These are phyloP conservation scores for Boulengerochromis microlepis DNA, from an alignment of 2,113 vertebrate species.

Conservation along the genomic window DNA sequence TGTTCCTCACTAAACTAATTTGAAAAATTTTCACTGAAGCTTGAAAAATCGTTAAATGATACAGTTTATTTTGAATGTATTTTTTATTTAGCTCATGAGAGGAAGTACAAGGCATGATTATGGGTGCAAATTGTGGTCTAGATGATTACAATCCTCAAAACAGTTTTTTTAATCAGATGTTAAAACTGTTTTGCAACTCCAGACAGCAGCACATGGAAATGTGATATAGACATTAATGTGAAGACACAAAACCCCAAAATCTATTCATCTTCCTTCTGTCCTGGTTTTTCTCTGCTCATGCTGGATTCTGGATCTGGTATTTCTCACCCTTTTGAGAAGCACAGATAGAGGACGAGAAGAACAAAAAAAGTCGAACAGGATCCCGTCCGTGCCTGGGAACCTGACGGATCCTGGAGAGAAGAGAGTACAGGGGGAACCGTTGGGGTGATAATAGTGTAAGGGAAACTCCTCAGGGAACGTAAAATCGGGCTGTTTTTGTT, in stretches of 20 bases:
- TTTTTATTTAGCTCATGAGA: not conserved
- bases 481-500: not conserved
- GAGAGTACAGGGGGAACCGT: not conserved
- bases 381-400: constrained; percentile 39
- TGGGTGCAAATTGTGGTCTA: not conserved
- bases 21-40: not conserved
- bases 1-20: not conserved
- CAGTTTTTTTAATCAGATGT: not conserved
- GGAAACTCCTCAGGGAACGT: not conserved
- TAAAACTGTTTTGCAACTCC: not conserved
- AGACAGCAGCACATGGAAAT: not conserved
- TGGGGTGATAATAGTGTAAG: constrained; percentile 47
- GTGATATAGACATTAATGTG: not conserved
- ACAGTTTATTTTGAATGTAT: not conserved
- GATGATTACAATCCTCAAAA: not conserved
- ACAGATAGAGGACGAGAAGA: constrained; percentile 14
- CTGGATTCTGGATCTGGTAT: constrained; percentile 53
- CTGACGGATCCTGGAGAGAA: constrained; percentile 33
- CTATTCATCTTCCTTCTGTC: not conserved
- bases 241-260: not conserved
- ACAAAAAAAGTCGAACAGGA: not conserved
- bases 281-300: not conserved
- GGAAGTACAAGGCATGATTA: rapidly evolving
- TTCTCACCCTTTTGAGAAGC: constrained; percentile 67
- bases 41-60: rapidly evolving